Percentiles rank a stretch among this genome's conserved stretches.
Conservation (phyloP, 2,113 vertebrate species). For the Rattus rattus region DNA sequence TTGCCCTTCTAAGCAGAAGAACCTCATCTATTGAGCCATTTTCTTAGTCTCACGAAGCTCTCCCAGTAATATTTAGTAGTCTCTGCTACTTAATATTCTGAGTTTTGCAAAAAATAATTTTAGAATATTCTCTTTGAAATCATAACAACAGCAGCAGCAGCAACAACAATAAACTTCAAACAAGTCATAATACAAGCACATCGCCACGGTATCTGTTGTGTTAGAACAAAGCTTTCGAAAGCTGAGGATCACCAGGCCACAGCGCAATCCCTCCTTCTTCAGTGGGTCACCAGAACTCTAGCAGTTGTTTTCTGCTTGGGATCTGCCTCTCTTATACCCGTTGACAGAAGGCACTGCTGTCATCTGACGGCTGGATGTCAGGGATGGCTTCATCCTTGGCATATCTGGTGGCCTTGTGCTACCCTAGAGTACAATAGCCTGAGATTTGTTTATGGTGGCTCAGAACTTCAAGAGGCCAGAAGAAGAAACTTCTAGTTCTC, state of each 20-base stretch:
- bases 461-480: background rate
- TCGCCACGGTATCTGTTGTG: background rate
- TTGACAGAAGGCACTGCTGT: background rate
- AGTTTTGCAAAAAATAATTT: background rate
- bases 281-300: background rate
- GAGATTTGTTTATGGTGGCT: background rate
- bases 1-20: background rate
- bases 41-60: background rate
- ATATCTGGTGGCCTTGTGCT: background rate
- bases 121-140: slow-evolving; percentile 37
- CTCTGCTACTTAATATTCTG: background rate
- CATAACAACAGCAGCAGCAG: background rate
- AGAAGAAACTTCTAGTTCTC: background rate
- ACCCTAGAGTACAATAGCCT: background rate
- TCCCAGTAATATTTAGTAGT: background rate
- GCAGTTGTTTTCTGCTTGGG: slow-evolving; percentile 1
- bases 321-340: background rate
- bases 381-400: background rate
- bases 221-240: background rate
- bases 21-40: background rate
- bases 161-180: background rate
- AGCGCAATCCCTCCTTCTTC: background rate
- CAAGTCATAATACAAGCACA: background rate
- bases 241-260: background rate
- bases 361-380: background rate